These are phyloP conservation scores for Sesamia nonagrioides DNA, from an alignment of 1,140 invertebrate species.

Conservation along the genomic window DNA sequence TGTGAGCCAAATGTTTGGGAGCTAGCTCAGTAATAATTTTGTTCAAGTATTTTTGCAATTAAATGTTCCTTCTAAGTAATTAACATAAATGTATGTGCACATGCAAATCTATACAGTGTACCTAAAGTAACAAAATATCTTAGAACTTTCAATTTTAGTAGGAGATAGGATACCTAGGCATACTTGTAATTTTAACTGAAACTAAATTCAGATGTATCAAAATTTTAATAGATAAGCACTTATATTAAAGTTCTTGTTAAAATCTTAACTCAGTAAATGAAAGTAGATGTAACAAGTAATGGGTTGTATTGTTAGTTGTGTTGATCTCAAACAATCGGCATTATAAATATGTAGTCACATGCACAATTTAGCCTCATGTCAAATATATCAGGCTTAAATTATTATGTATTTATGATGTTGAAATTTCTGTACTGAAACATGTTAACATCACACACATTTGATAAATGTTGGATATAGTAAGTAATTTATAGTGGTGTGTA, in stretches of 20 bases:
- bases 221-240: neutral
- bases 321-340: slow-evolving; percentile 47
- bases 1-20: neutral
- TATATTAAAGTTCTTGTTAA: neutral
- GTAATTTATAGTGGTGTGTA: slow-evolving; percentile 12
- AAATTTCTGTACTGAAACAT: slow-evolving; percentile 13
- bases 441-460: neutral
- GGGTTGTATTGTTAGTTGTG: neutral
- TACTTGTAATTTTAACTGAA: neutral
- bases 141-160: too few species aligned
- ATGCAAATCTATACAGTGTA: neutral
- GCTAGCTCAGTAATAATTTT: neutral
- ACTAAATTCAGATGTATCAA: neutral
- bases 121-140: neutral
- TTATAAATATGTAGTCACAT: slow-evolving; percentile 42
- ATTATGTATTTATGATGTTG: slow-evolving; percentile 30
- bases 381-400: neutral
- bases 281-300: neutral
- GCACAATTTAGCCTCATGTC: neutral
- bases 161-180: too few species aligned
- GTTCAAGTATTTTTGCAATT: neutral
- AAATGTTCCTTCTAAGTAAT: neutral
- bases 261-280: neutral
- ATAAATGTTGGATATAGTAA: neutral
- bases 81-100: neutral